phyloP scores from a whole-genome alignment of 2,888 invertebrate genomes.

The Polyommatus icarus region DNA sequence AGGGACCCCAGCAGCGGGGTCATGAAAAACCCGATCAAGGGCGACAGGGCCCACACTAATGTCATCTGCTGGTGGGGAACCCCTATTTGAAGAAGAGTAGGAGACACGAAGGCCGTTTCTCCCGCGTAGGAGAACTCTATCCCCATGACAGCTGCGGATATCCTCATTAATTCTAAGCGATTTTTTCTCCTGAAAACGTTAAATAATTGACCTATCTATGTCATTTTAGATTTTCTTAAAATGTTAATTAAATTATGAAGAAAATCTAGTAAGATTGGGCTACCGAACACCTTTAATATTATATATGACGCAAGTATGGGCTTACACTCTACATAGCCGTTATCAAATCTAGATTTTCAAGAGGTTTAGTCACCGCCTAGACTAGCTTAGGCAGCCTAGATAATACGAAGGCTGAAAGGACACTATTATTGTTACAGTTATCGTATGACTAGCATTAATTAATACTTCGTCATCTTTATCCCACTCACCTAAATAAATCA shows the following conservation, averaged over 20 bases:
- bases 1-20: conserved; percentile 95
- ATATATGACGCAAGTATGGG: not conserved
- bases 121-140: conserved; percentile 99
- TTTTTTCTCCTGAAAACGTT: conserved; percentile 84
- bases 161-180: conserved; percentile 88
- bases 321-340: not conserved
- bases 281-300: no score
- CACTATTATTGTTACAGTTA: no score
- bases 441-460: no score
- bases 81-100: conserved; percentile 94
- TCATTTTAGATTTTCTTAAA: no score
- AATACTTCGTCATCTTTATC: not conserved
- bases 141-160: conserved; percentile 97
- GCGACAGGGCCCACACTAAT: conserved; percentile 96
- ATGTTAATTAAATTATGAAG: no score
- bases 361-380: not conserved
- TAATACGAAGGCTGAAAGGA: no score
- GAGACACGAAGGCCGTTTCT: conserved; percentile 98
- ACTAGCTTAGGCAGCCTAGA: not conserved
- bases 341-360: not conserved
- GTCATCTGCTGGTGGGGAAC: conserved; percentile 97
- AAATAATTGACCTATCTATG: not conserved
- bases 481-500: conserved; percentile 63
- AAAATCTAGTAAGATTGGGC: no score
- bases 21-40: conserved; percentile 95